Conservation (phyloP, 1,140 invertebrate species). For the Druon quercuslanigerum region DNA sequence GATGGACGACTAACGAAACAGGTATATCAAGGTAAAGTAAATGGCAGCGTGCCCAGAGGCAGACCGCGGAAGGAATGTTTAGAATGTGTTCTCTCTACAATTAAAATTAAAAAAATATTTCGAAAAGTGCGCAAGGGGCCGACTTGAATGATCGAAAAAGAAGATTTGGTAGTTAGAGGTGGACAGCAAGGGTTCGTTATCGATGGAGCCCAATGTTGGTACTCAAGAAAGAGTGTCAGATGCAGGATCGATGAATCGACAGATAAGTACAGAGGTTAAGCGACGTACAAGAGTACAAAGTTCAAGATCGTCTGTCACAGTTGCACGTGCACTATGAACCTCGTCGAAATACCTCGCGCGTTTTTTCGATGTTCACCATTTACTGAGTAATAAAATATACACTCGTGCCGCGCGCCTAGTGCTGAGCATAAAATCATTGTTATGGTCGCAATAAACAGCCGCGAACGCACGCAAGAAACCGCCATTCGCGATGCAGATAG, state of each 20-base stretch:
- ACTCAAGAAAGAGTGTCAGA: not conserved
- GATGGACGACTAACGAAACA: too few species aligned
- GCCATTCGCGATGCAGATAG: not conserved
- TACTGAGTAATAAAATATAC: conserved; percentile 10
- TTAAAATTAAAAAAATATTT: too few species aligned
- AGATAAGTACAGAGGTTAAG: not conserved
- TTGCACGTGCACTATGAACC: conserved; percentile 3
- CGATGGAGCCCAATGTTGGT: not conserved
- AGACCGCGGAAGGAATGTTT: too few species aligned
- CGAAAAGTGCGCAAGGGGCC: too few species aligned
- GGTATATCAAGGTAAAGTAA: too few species aligned
- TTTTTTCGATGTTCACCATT: conserved; percentile 5
- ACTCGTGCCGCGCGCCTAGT: conserved; percentile 5
- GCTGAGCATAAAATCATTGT: conserved; percentile 16
- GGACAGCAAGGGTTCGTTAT: not conserved
- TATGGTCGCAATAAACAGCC: conserved; percentile 9
- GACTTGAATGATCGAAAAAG: too few species aligned
- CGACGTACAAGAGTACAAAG: not conserved
- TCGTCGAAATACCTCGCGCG: not conserved
- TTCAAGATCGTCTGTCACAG: conserved; percentile 9
- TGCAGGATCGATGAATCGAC: not conserved
- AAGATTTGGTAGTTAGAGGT: not conserved
- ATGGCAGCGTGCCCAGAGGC: too few species aligned
- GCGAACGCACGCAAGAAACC: not conserved
- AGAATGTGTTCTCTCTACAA: too few species aligned